A percentile compares a stretch with the other conserved stretches of the same genome.
Evolutionary conservation across 2,888 invertebrate species (phyloP).

Genomic region (Thymelicus acteon): DNA sequence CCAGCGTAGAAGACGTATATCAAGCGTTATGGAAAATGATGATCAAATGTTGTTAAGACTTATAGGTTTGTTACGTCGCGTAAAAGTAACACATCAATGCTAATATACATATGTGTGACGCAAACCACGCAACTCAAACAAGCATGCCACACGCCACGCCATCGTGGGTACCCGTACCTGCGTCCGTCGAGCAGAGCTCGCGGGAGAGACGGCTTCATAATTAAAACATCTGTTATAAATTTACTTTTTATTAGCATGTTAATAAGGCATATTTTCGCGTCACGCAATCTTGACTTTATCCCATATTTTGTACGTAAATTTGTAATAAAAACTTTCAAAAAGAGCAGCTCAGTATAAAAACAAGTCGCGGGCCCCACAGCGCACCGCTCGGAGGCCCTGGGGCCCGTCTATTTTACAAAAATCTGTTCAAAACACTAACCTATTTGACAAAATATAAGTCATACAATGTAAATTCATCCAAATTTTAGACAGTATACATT

Average conservation of each 20-base stretch:
- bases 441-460: slow-evolving; percentile 24
- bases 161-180: slow-evolving; percentile 44
- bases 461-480: slow-evolving; percentile 42
- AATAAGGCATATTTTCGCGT: slow-evolving; percentile 61
- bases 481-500: slow-evolving; percentile 30
- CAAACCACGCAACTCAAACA: slow-evolving; percentile 23
- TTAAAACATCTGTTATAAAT: slow-evolving; percentile 47
- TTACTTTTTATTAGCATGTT: slow-evolving; percentile 70
- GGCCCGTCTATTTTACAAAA: slow-evolving; percentile 11
- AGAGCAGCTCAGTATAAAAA: slow-evolving; percentile 9
- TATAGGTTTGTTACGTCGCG: background rate
- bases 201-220: slow-evolving; percentile 47
- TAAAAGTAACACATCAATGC: slow-evolving; percentile 45
- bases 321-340: slow-evolving; percentile 19
- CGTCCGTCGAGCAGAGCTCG: slow-evolving; percentile 10
- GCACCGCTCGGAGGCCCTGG: background rate
- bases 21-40: too few relatives aligned
- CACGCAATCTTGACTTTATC: slow-evolving; percentile 64
- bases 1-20: too few relatives aligned
- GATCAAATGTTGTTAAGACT: too few relatives aligned
- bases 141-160: slow-evolving; percentile 36
- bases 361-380: too few relatives aligned
- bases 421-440: slow-evolving; percentile 27
- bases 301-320: slow-evolving; percentile 44
- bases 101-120: slow-evolving; percentile 75